Evolutionary conservation across 2,888 invertebrate genomes (phyloP).

Genomic region (Meloe dianella): DNA sequence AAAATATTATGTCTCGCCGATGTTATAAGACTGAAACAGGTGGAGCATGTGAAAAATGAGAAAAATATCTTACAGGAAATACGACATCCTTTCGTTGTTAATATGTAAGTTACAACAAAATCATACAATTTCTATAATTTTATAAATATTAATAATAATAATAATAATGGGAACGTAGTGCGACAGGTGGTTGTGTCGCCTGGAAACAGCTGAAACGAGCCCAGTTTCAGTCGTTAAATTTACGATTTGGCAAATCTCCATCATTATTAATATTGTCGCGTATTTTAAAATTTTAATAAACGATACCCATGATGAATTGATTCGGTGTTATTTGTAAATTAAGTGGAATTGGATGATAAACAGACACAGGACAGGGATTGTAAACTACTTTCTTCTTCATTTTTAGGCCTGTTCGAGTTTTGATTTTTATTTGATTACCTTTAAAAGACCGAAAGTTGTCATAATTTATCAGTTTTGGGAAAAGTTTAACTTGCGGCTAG

Average conservation of each 20-base stretch:
- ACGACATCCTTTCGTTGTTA: slow-evolving; percentile 95
- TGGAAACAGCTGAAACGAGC: neutral
- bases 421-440: neutral
- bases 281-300: neutral
- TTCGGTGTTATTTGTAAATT: too few species aligned
- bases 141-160: neutral
- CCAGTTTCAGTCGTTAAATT: neutral
- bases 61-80: slow-evolving; percentile 90
- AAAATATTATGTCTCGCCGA: slow-evolving; percentile 93
- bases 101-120: slow-evolving; percentile 74
- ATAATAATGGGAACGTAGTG: neutral
- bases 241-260: neutral
- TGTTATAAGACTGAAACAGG: slow-evolving; percentile 93
- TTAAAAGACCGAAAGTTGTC: slow-evolving; percentile 21
- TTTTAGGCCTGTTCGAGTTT: neutral
- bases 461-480: neutral
- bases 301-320: too few species aligned
- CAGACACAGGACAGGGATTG: too few species aligned
- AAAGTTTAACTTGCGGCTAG: slow-evolving; percentile 17
- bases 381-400: slow-evolving; percentile 17
- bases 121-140: too few species aligned
- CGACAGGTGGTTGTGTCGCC: neutral
- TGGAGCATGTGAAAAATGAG: slow-evolving; percentile 97
- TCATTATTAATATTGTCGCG: neutral
- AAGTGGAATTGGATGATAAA: neutral